A percentile compares a stretch with the other conserved stretches of the same genome.
phyloP scores from a whole-genome alignment of 2,888 invertebrate species.

The Acanthococcus lagerstroemiae region DNA sequence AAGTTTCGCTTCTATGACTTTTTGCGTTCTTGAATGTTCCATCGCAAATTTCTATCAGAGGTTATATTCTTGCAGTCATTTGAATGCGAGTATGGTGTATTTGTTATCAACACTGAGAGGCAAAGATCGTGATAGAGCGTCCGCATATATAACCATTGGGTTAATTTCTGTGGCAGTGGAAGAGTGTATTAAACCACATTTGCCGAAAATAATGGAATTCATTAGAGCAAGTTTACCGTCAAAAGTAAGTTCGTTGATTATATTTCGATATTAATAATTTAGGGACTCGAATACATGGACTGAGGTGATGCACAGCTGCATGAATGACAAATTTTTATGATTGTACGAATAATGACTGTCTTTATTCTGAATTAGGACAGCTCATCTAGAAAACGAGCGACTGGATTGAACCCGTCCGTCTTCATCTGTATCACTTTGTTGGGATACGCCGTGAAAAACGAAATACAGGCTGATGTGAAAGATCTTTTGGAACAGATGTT shows the following conservation, averaged over 20 bases:
- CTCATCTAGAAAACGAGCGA: slow-evolving; percentile 59
- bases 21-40: not conserved
- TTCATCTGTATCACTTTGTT: slow-evolving; percentile 88
- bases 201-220: slow-evolving; percentile 76
- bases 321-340: not conserved
- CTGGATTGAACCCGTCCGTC: slow-evolving; percentile 71
- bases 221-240: slow-evolving; percentile 67
- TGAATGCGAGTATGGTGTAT: slow-evolving; percentile 65
- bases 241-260: slow-evolving; percentile 33
- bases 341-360: not conserved
- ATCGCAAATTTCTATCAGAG: not conserved
- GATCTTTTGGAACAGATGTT: slow-evolving; percentile 86
- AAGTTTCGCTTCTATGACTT: slow-evolving; percentile 33
- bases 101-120: slow-evolving; percentile 64
- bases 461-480: slow-evolving; percentile 65
- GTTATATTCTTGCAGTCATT: slow-evolving; percentile 44
- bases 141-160: slow-evolving; percentile 83
- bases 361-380: slow-evolving; percentile 50
- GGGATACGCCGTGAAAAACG: slow-evolving; percentile 72
- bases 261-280: not conserved
- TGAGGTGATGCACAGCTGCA: not conserved
- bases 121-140: slow-evolving; percentile 72
- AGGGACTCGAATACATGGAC: not conserved
- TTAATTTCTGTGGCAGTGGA: slow-evolving; percentile 82
- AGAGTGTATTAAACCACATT: slow-evolving; percentile 64